Conservation (phyloP, 1,140 invertebrate genomes). For the Drepana arcuata region DNA sequence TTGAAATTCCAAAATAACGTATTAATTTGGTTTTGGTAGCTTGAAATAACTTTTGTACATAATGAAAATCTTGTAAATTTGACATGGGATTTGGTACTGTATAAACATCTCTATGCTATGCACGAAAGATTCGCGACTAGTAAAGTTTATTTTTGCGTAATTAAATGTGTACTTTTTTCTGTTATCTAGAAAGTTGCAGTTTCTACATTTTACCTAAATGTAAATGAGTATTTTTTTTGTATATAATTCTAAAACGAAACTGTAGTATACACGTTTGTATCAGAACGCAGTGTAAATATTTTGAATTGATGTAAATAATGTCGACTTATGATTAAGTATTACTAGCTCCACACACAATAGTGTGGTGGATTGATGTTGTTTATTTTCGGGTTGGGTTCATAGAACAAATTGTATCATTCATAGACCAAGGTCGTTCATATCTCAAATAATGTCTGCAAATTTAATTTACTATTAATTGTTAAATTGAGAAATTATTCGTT, state of each 20-base stretch:
- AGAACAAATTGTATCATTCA: slow-evolving; percentile 23
- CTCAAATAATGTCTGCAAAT: not conserved
- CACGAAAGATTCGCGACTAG: not conserved
- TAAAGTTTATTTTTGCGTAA: too few relatives aligned
- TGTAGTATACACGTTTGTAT: slow-evolving; percentile 40
- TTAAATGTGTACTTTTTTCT: too few relatives aligned
- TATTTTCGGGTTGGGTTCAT: too few relatives aligned
- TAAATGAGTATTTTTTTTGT: slow-evolving; percentile 31
- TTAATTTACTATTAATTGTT: not conserved
- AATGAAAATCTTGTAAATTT: too few relatives aligned
- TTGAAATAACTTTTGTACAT: too few relatives aligned
- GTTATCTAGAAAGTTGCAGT: not conserved
- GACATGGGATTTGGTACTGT: not conserved
- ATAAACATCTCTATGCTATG: not conserved
- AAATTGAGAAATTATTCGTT: too few relatives aligned
- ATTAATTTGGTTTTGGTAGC: too few relatives aligned
- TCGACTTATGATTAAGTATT: slow-evolving; percentile 17
- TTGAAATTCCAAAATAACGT: too few relatives aligned
- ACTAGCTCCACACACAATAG: slow-evolving; percentile 35
- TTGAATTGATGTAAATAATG: slow-evolving; percentile 53
- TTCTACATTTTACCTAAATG: slow-evolving; percentile 13
- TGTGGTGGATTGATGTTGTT: slow-evolving; percentile 39
- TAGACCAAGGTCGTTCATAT: not conserved
- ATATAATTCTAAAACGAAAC: slow-evolving; percentile 44
- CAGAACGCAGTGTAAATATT: slow-evolving; percentile 50